Base-by-base conservation (phyloP, 2,888 invertebrate genomes). In the Trilocha varians region DNA sequence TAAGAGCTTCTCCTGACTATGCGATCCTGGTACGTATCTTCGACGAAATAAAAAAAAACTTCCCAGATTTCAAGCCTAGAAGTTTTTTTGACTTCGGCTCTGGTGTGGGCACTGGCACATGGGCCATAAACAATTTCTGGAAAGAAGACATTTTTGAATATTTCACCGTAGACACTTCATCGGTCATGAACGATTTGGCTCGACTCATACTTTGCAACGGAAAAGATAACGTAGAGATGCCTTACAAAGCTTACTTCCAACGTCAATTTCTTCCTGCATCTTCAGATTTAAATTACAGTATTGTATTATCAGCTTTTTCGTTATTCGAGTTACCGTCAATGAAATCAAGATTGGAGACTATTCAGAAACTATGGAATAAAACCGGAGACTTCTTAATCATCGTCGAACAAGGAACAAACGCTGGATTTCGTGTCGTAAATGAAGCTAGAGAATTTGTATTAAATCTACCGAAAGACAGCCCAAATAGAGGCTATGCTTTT, bases 21-120 rank as follows among this genome's bases (percentile, higher is more conserved):
- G 90, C 92, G 0, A 88, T 91, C 3, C 62, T 95, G 32, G 62
- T 84, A 32, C 89, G 88, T 59, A 89, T 96, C 39, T 88, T 97
- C 34, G 82, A 88, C 35, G 96, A 97, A 83, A 92, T 97, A 41
- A 77, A 78, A 39, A 65, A 65, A 33, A 83, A 90, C 40, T 87
- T 92, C 65, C 83, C 87, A 0, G 70, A 88, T 13, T 98, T 93
- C 66, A 83, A 84, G 44, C 98, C 98, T 0, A 79, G 87, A 44
- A 90, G 90, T 45, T 88, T 96, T 51, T 93, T 97, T 55, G 97
- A 98, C 78, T 96, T 95, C 72, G 98, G 98, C 1, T 95, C 97
- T 4, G 98, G 98, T 0, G 78, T 95, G 3, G 97, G 97, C 0
- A 93, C 94, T 0, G 93, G 91, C 0, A 89, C 91, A 41, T 97